Percentiles rank a stretch among this genome's conserved stretches.
These are phyloP conservation scores for Lophius americanus DNA, from an alignment of 2,797 vertebrate species.

Conservation along the genomic window DNA sequence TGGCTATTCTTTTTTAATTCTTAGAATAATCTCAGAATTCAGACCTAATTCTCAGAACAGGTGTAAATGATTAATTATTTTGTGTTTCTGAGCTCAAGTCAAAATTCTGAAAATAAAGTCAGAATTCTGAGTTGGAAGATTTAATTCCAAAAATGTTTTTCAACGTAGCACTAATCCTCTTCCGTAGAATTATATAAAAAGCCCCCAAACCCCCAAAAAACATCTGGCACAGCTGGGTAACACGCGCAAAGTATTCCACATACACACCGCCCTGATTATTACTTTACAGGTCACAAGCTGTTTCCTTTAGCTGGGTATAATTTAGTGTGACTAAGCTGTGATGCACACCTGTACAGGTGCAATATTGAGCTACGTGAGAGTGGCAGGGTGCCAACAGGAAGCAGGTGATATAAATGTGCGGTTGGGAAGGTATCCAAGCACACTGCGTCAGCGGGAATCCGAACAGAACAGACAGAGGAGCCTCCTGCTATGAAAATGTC, in stretches of 20 bases:
- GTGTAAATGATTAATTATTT: no score
- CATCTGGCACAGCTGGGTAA: constrained; percentile 45
- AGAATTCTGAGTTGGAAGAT: no score
- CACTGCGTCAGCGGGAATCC: no score
- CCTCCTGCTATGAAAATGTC: neutral
- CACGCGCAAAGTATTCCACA: constrained; percentile 15
- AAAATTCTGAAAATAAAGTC: no score
- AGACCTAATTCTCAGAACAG: no score
- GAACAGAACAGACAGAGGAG: neutral
- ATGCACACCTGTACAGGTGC: constrained; percentile 63
- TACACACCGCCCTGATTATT: neutral
- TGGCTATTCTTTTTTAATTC: no score
- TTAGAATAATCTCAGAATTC: no score
- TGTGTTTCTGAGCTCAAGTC: no score
- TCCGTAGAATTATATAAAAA: no score
- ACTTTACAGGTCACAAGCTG: constrained; percentile 15
- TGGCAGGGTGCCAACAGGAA: constrained; percentile 49
- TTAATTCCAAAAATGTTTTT: no score
- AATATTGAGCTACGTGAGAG: constrained; percentile 56
- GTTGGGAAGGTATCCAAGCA: constrained; percentile 20
- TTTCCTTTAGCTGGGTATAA: constrained; percentile 55
- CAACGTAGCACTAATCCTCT: no score
- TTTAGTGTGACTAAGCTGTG: constrained; percentile 59
- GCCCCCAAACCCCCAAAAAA: neutral
- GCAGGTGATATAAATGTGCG: constrained; percentile 37